phyloP scores from a whole-genome alignment of 2,888 invertebrate genomes.

The Hyppa rectilinea region DNA sequence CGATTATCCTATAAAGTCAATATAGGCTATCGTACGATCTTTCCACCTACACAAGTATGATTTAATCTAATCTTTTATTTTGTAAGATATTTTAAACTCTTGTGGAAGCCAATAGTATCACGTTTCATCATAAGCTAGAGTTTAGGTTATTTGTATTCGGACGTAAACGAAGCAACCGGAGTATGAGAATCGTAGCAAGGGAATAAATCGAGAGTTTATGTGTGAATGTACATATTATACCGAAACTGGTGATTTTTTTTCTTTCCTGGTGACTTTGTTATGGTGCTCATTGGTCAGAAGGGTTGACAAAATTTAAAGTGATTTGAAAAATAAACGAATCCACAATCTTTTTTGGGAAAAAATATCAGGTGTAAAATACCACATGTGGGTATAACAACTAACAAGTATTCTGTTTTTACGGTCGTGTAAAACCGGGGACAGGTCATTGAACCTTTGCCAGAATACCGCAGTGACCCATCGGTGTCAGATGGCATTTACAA shows the following conservation, averaged over 20 bases:
- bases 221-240: not conserved
- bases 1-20: constrained; percentile 46
- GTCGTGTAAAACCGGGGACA: constrained; percentile 5
- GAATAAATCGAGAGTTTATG: not conserved
- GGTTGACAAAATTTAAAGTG: not conserved
- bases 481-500: constrained; percentile 53
- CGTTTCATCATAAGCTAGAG: not conserved
- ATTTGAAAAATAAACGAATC: not conserved
- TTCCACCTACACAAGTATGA: constrained; percentile 7
- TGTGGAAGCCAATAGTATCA: not conserved
- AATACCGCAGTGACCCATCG: constrained; percentile 46
- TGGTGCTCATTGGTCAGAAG: not conserved
- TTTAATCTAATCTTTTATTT: constrained; percentile 40
- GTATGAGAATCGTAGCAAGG: not conserved
- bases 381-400: not conserved
- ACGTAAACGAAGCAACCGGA: not conserved
- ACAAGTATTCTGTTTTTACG: not conserved
- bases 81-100: constrained; percentile 28
- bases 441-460: constrained; percentile 22
- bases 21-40: constrained; percentile 46
- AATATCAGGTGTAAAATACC: not conserved
- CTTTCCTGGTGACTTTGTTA: not conserved
- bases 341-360: not conserved
- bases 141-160: not conserved
- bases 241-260: not conserved